Evolutionary conservation across 2,113 vertebrate species (phyloP).

Genomic region (Sialia sialis): DNA sequence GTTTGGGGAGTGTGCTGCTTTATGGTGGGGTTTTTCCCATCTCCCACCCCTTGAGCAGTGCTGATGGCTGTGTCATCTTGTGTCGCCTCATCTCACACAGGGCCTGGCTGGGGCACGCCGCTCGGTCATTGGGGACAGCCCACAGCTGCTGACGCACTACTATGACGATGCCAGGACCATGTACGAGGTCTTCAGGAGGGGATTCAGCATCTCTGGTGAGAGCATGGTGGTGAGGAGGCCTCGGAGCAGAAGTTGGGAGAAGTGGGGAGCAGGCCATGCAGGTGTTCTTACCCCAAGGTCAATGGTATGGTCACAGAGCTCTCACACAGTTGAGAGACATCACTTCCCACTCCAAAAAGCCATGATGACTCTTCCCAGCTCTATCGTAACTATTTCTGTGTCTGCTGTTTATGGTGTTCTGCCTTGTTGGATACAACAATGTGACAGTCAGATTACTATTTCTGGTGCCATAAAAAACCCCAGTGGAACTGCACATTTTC

Average conservation of each 20-base stretch:
- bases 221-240: not conserved
- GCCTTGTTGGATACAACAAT: not conserved
- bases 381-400: not conserved
- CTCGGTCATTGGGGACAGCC: conserved; percentile 84
- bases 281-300: not conserved
- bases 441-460: not conserved
- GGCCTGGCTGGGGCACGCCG: conserved; percentile 79
- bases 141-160: conserved; percentile 88
- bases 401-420: not conserved
- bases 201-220: conserved; percentile 92
- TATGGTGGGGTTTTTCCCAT: not conserved
- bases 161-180: conserved; percentile 93
- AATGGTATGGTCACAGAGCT: not conserved
- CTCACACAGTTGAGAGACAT: not conserved
- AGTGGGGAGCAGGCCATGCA: not conserved
- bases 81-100: not conserved
- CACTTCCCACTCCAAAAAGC: not conserved
- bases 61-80: not conserved
- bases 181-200: conserved; percentile 94
- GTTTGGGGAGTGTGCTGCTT: not conserved
- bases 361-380: not conserved
- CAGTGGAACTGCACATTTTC: not conserved
- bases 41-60: accelerated
- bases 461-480: not conserved
- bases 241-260: not conserved